Conservation (phyloP, 2,888 invertebrate species). For the Nemapogon koenigi region DNA sequence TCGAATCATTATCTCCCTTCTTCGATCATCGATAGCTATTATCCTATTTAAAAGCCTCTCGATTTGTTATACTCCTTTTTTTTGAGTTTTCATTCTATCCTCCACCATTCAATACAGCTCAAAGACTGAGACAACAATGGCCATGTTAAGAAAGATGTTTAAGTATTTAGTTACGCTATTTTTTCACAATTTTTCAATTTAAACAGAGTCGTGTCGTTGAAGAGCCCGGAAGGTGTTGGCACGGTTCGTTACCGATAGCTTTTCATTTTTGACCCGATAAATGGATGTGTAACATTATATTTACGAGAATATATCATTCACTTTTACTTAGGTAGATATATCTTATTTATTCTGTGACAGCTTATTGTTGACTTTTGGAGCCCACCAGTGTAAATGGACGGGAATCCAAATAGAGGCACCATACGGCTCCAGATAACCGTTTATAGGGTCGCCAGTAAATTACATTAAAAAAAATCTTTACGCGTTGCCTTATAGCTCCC, state of each 20-base stretch:
- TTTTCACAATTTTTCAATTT: slow-evolving; percentile 59
- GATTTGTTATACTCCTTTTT: slow-evolving; percentile 58
- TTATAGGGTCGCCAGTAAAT: too few species aligned
- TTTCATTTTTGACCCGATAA: slow-evolving; percentile 1
- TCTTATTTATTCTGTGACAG: too few species aligned
- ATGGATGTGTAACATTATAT: slow-evolving; percentile 7
- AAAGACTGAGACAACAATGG: slow-evolving; percentile 39
- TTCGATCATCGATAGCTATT: slow-evolving; percentile 62
- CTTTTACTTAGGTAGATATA: background rate
- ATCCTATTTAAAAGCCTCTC: slow-evolving; percentile 62
- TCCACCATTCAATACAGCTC: slow-evolving; percentile 52
- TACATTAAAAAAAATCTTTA: too few species aligned
- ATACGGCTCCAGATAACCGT: too few species aligned
- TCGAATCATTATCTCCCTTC: slow-evolving; percentile 57
- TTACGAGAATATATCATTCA: slow-evolving; percentile 7
- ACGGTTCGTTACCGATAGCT: slow-evolving; percentile 44
- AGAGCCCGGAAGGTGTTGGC: slow-evolving; percentile 61
- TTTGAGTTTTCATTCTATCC: slow-evolving; percentile 38
- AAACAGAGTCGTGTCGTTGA: slow-evolving; percentile 53
- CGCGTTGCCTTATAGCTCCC: too few species aligned
- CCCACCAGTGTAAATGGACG: too few species aligned
- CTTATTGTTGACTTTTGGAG: too few species aligned
- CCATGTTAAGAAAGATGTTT: slow-evolving; percentile 61
- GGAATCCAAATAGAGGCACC: too few species aligned
- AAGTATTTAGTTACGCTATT: slow-evolving; percentile 62